Base-by-base conservation (phyloP, 2,888 invertebrate species). In the Cepaea hortensis region DNA sequence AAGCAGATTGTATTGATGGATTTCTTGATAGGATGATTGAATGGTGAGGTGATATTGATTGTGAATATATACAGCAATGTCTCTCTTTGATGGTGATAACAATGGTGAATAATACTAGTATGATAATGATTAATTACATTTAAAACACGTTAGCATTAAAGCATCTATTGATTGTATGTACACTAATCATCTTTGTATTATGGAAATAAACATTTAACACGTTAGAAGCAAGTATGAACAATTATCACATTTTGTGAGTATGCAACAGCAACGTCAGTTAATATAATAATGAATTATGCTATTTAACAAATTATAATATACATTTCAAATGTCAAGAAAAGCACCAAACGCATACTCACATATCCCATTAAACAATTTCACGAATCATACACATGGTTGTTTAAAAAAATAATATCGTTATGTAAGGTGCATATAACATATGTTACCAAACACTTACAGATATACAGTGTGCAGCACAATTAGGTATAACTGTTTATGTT, bases 211-310 rank as follows among this genome's bases (percentile, higher is more conserved):
- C 11, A 55, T 55, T 73, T 13, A 73, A 73, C 20, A 20, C 9
- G 20, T 72, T 20, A 50, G 75, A 75, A 55, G 23, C 55, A 3
- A 55, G n/a, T 77, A 77, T 77, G n/a, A 13, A 55, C 61, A 55
- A 11, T n/a, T 77, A 77, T 77, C 77, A 77, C 77, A 77, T 55
- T 23, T 77, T 55, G 23, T 13, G 20, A 50, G 15, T 76, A 77
- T 77, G 77, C 61, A 55, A 46, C n/a, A 61, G 55, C 55, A 77
- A n/a, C n/a, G 11, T 55, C 6, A 55, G 11, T 11, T 55, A 55
- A 55, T 55, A 55, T 9, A 6, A 55, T 55, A 55, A 9, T 55
- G 55, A 55, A 55, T 55, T 55, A 55, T 55, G 55, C 55, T 55
- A 55, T 55, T 55, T 55, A 55, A 55, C 55, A 55, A 6, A 55